A percentile compares a stretch with the other conserved stretches of the same genome.
Conservation (phyloP, 2,888 invertebrate genomes). For the Netelia inedita region DNA sequence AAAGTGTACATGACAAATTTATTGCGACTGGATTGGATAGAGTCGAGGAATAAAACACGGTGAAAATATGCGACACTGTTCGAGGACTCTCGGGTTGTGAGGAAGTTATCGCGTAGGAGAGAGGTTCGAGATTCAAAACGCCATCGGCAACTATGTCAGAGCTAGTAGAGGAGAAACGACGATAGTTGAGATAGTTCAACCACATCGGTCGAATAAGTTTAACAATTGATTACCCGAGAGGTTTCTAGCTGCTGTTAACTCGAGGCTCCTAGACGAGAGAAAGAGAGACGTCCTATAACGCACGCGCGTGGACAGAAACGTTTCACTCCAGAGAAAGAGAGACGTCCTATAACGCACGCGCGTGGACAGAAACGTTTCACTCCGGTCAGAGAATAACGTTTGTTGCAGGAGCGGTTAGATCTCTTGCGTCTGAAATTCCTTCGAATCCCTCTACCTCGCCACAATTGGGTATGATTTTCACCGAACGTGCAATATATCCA, state of each 20-base stretch:
- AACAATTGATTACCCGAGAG: conserved; percentile 63
- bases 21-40: too few relatives aligned
- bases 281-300: conserved; percentile 2
- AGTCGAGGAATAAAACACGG: too few relatives aligned
- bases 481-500: conserved; percentile 26
- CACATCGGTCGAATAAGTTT: conserved; percentile 58
- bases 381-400: conserved; percentile 47
- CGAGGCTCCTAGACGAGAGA: conserved; percentile 2
- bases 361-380: conserved; percentile 60
- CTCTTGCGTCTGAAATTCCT: conserved; percentile 57
- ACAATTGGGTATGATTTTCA: conserved; percentile 58
- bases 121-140: background rate
- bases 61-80: too few relatives aligned
- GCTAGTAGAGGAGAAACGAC: conserved; percentile 31
- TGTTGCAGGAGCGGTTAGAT: conserved; percentile 36
- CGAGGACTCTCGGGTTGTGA: too few relatives aligned
- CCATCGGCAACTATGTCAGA: conserved; percentile 20
- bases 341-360: conserved; percentile 28
- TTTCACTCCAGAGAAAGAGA: conserved; percentile 59
- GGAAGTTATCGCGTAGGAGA: too few relatives aligned
- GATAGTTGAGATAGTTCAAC: conserved; percentile 63
- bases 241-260: conserved; percentile 22
- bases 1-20: too few relatives aligned
- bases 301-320: conserved; percentile 54
- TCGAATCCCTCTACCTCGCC: conserved; percentile 53